phyloP scores from a whole-genome alignment of 1,140 invertebrate genomes.

The Gryon sp. region DNA sequence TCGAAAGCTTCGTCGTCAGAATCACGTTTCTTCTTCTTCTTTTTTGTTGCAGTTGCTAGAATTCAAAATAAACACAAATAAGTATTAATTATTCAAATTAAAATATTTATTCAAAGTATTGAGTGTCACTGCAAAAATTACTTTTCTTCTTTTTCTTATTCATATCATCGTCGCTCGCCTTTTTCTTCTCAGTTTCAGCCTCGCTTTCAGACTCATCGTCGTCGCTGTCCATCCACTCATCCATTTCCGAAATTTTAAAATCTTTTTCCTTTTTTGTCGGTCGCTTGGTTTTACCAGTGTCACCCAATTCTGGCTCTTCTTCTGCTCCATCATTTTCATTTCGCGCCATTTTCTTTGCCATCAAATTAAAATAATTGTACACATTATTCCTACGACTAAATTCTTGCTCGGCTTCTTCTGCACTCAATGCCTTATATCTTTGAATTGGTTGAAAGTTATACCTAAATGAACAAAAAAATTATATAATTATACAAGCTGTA shows the following conservation, averaged over 20 bases:
- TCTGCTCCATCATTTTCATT: conserved; percentile 90
- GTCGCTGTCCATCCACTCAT: conserved; percentile 92
- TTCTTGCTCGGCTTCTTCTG: conserved; percentile 98
- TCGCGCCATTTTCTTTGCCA: conserved; percentile 92
- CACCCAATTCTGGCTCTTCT: conserved; percentile 84
- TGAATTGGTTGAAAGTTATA: conserved; percentile 94
- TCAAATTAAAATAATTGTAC: conserved; percentile 96
- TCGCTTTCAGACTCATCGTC: conserved; percentile 87
- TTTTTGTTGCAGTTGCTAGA: conserved; percentile 76
- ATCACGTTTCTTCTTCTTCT: conserved; percentile 84
- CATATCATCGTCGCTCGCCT: conserved; percentile 84
- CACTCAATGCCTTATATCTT: conserved; percentile 94
- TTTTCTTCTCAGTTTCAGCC: conserved; percentile 82
- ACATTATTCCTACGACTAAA: conserved; percentile 96
- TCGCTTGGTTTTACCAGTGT: conserved; percentile 80
- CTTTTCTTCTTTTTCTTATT: conserved; percentile 85
- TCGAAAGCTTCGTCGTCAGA: conserved; percentile 91
- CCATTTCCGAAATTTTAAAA: conserved; percentile 95
- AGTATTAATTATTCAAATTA: conserved; percentile 32
- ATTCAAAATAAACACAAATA: neutral
- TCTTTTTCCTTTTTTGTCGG: conserved; percentile 81
- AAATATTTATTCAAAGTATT: no score
- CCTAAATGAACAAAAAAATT: conserved; percentile 73
- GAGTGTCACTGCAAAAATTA: no score
- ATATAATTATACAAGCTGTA: no score